A percentile compares a stretch with the other conserved stretches of the same genome.
Conservation (phyloP, 1,140 invertebrate species). For the Triops cancriformis region DNA sequence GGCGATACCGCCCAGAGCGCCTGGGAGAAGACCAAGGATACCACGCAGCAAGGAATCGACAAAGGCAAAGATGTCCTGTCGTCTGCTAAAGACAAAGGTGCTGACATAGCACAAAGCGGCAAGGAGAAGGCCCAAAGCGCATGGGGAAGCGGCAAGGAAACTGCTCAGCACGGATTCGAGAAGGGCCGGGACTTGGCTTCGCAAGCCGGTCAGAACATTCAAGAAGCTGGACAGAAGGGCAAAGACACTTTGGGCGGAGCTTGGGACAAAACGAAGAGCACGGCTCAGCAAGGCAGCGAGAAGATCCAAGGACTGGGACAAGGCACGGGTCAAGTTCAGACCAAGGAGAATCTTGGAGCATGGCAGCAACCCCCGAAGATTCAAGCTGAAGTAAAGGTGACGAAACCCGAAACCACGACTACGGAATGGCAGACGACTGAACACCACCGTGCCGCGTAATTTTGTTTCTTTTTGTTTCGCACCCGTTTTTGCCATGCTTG, state of each 20-base stretch:
- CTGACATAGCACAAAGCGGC: background rate
- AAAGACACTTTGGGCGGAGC: background rate
- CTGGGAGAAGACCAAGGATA: background rate
- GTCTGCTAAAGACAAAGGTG: background rate
- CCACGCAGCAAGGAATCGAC: background rate
- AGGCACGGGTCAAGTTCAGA: background rate
- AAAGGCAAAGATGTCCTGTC: conserved; percentile 8
- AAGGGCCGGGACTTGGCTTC: conserved; percentile 4
- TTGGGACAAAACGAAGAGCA: background rate
- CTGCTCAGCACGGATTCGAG: background rate
- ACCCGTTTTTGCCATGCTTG: background rate
- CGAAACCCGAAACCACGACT: background rate
- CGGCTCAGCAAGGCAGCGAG: background rate
- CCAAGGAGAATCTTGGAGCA: background rate
- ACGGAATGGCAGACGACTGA: background rate
- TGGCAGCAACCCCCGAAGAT: conserved; percentile 12
- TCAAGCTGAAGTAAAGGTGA: background rate
- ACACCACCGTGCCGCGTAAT: background rate
- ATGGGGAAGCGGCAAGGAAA: background rate
- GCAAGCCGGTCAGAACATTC: conserved; percentile 1
- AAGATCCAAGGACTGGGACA: background rate
- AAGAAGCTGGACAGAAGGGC: background rate
- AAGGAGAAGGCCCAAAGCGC: conserved; percentile 9
- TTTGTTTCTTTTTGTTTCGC: background rate
- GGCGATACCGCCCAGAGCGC: background rate